Base-by-base conservation (phyloP, 2,113 vertebrate genomes). In the Cyprinodon tularosa region DNA sequence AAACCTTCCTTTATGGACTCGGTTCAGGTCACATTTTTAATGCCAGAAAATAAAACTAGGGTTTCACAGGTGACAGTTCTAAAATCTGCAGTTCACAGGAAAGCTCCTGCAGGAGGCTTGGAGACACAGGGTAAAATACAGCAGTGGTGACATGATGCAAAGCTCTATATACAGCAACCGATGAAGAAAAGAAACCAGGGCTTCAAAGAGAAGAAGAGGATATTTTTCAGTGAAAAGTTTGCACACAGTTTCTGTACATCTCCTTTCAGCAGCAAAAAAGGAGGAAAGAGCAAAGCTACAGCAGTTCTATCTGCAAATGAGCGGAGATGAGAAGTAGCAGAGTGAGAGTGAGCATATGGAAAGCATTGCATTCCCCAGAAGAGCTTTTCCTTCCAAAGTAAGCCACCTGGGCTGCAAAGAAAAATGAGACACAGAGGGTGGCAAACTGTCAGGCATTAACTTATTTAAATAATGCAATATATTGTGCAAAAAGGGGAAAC, bases 321-420 rank as follows among this genome's bases (percentile, higher is more conserved):
- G 62, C 14, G 17, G 80, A 86, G 59, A 91, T 37, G 63, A 91
- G 57, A 17, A 78, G 66, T 4, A 94, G 86, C 47, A 88, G 50
- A 61, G 84, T 82, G 88, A 92, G 10, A 45, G 77, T 80, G 14
- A 93, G 86, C 70, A 85, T 77, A 88, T 88, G 92, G 74, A 87
- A 83, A 66, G 76, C 82, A 62, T 74, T 82, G 78, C 82, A 73
- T 62, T 88, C 89, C 61, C 90, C 91, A 45, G 91, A 93, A 29
- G 94, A 95, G 62, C 78, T 88, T 0, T 89, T 91, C 29, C 86
- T 92, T 15, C 91, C 94, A 85, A 95, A 95, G 84, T 94, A 95
- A 75, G 94, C 94, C 76, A 95, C 92, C 88, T 94, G 92, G 81
- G 94, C 94, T 95, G 90, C 68, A 87, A 68, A 83, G 45, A 88